Conservation (phyloP, 1,140 invertebrate genomes). For the Neotoxoptera formosana region DNA sequence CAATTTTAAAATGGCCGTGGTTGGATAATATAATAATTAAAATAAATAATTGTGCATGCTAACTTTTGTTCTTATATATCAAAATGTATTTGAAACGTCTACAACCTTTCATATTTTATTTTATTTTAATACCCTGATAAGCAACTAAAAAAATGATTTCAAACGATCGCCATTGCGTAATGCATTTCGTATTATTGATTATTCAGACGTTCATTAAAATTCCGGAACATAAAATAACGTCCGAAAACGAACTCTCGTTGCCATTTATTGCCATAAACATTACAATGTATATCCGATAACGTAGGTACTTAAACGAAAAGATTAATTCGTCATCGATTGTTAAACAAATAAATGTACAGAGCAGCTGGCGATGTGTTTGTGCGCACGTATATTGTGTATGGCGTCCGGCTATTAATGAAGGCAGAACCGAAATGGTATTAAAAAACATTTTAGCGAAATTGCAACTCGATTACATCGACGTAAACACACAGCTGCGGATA, state of each 20-base stretch:
- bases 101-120: too few relatives aligned
- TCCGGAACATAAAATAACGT: not conserved
- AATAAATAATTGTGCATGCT: too few relatives aligned
- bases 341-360: not conserved
- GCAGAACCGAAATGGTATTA: not conserved
- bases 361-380: not conserved
- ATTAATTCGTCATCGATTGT: not conserved
- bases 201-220: not conserved
- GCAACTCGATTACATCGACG: not conserved
- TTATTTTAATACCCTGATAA: too few relatives aligned
- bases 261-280: not conserved
- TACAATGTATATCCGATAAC: not conserved
- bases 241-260: too few relatives aligned
- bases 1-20: too few relatives aligned
- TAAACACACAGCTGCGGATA: not conserved
- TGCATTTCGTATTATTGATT: too few relatives aligned
- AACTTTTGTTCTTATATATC: too few relatives aligned
- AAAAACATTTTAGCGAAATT: constrained; percentile 12
- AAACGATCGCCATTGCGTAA: too few relatives aligned
- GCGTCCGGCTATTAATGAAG: not conserved
- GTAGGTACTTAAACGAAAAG: not conserved
- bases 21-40: too few relatives aligned
- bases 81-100: too few relatives aligned
- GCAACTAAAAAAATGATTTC: too few relatives aligned
- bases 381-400: not conserved